These are phyloP conservation scores for Camponotus pennsylvanicus DNA, from an alignment of 1,140 invertebrate species.

Conservation along the genomic window DNA sequence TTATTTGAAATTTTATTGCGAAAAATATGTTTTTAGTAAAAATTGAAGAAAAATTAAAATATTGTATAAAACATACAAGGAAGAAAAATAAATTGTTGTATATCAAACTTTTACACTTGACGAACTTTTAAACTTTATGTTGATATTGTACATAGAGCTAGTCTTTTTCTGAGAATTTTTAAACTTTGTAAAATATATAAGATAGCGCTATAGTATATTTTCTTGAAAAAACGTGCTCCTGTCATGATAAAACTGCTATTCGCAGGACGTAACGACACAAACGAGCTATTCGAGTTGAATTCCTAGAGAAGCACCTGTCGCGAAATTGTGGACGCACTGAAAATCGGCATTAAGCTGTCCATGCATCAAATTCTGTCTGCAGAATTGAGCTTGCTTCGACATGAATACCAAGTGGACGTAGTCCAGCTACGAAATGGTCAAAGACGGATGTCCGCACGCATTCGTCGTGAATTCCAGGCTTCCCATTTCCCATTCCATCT, in stretches of 20 bases:
- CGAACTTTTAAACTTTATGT: not conserved
- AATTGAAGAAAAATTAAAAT: constrained; percentile 16
- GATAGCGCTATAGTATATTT: not conserved
- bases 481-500: constrained; percentile 52
- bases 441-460: constrained; percentile 64
- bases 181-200: constrained; percentile 4
- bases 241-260: constrained; percentile 18
- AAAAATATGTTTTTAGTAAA: not conserved
- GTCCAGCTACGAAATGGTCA: constrained; percentile 40
- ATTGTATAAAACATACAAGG: not conserved
- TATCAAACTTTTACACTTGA: not conserved
- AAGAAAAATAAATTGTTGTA: not conserved
- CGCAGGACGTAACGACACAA: not conserved
- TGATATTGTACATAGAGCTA: not conserved
- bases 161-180: not conserved
- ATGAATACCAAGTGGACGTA: constrained; percentile 72
- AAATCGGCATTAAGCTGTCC: constrained; percentile 72
- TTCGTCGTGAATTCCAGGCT: constrained; percentile 68
- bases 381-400: constrained; percentile 23
- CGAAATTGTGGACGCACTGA: constrained; percentile 40
- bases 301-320: constrained; percentile 12
- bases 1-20: not conserved
- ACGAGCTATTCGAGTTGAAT: constrained; percentile 48
- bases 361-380: constrained; percentile 75
- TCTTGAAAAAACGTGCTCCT: not conserved